Conservation (phyloP, 1,140 invertebrate species). For the Glomeris maerens region DNA sequence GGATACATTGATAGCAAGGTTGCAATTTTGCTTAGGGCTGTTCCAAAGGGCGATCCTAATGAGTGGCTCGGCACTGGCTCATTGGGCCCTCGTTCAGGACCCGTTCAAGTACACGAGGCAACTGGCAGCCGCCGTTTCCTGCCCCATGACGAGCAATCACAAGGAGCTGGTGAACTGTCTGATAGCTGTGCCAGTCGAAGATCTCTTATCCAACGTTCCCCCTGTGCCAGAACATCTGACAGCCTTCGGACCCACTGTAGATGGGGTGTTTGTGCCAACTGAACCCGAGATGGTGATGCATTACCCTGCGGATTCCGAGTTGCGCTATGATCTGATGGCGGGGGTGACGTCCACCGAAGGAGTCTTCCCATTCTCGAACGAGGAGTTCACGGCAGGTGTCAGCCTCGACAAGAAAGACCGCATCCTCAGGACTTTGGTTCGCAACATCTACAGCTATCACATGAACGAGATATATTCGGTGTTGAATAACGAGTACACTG, state of each 20-base stretch:
- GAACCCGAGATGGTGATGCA: constrained; percentile 30
- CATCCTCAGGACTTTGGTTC: constrained; percentile 69
- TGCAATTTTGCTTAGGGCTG: constrained; percentile 27
- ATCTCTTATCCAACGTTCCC: constrained; percentile 51
- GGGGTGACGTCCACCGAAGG: constrained; percentile 58
- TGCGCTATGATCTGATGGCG: constrained; percentile 45
- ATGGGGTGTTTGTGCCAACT: constrained; percentile 43
- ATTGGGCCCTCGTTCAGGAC: constrained; percentile 32
- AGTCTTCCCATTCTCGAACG: constrained; percentile 44
- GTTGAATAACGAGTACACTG: constrained; percentile 81
- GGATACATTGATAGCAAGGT: too few relatives aligned
- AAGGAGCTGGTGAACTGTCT: constrained; percentile 27
- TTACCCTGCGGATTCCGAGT: constrained; percentile 4
- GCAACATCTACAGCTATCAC: constrained; percentile 76
- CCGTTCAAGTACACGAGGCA: constrained; percentile 30
- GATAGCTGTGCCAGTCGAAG: constrained; percentile 50
- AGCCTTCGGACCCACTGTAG: constrained; percentile 76
- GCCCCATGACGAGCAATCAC: constrained; percentile 17
- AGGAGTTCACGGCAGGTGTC: constrained; percentile 63
- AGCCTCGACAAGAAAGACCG: constrained; percentile 67
- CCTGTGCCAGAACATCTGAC: constrained; percentile 66
- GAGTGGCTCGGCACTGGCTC: constrained; percentile 35
- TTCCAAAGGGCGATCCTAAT: constrained; percentile 36
- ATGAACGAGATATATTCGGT: constrained; percentile 80
- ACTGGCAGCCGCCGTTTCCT: constrained; percentile 30